Evolutionary conservation across 2,113 vertebrate genomes (phyloP).

Genomic region (Antechinus stuartii): DNA sequence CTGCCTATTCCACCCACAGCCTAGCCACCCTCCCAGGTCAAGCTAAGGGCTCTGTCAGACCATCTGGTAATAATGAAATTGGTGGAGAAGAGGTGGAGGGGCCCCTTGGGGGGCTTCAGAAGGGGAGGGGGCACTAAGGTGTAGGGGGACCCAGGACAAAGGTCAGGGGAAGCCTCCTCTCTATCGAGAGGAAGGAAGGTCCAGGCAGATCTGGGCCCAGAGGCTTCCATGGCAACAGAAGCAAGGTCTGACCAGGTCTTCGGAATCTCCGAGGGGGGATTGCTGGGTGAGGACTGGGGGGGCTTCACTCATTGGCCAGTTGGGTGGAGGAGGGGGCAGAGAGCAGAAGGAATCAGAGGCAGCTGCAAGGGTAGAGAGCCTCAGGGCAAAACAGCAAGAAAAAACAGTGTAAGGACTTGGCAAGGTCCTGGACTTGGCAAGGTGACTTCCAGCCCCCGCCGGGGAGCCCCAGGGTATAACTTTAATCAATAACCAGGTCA

Average conservation of each 20-base stretch:
- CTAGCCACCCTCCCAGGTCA: neutral
- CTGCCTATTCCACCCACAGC: neutral
- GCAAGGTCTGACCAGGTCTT: neutral
- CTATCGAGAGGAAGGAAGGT: neutral
- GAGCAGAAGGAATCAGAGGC: neutral
- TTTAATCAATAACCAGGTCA: neutral
- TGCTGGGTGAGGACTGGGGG: neutral
- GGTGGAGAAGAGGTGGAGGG: neutral
- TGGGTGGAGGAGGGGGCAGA: neutral
- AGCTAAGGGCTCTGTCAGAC: neutral
- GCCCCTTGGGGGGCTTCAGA: neutral
- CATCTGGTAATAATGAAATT: neutral
- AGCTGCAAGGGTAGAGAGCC: neutral
- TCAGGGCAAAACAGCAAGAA: neutral
- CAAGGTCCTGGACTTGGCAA: neutral
- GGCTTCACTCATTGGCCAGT: too few relatives aligned
- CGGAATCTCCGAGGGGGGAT: neutral
- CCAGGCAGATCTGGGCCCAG: neutral
- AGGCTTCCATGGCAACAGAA: neutral
- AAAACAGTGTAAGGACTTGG: neutral
- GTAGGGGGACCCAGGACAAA: conserved; percentile 52
- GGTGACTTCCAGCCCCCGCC: neutral
- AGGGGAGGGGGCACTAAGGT: neutral
- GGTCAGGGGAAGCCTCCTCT: neutral
- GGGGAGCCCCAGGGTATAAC: neutral